phyloP scores from a whole-genome alignment of 2,888 invertebrate species.

The Apamea crenata region DNA sequence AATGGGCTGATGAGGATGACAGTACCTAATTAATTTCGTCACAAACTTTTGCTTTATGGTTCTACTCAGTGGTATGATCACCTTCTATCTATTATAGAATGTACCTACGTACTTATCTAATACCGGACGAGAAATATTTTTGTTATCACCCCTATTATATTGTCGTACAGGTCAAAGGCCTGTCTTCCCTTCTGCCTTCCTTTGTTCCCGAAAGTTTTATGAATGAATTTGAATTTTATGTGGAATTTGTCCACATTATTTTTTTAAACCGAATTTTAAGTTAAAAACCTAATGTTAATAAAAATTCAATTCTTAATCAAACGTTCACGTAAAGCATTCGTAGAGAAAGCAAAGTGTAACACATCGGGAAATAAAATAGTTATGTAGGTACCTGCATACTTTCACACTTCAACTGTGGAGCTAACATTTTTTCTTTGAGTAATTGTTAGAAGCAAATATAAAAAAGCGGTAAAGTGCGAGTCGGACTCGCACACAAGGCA shows the following conservation, averaged over 20 bases:
- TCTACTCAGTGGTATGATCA: neutral
- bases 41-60: neutral
- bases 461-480: too few species aligned
- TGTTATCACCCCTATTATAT: neutral
- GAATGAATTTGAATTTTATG: neutral
- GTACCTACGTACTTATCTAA: neutral
- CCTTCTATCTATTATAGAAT: neutral
- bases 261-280: neutral
- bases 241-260: neutral
- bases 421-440: neutral
- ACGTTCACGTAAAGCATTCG: neutral
- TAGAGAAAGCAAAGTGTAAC: constrained; percentile 20
- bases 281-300: neutral
- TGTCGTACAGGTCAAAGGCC: neutral
- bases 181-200: neutral
- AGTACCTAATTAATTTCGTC: neutral
- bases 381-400: neutral
- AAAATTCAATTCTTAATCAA: neutral
- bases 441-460: neutral
- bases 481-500: too few species aligned
- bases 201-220: neutral
- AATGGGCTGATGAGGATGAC: neutral
- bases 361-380: constrained; percentile 2
- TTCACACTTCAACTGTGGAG: constrained; percentile 6
- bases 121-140: neutral